A percentile compares a stretch with the other conserved stretches of the same genome.
Conservation (phyloP, 64 coral and sea anemone species). For the Dendrophyllia cribrosa region DNA sequence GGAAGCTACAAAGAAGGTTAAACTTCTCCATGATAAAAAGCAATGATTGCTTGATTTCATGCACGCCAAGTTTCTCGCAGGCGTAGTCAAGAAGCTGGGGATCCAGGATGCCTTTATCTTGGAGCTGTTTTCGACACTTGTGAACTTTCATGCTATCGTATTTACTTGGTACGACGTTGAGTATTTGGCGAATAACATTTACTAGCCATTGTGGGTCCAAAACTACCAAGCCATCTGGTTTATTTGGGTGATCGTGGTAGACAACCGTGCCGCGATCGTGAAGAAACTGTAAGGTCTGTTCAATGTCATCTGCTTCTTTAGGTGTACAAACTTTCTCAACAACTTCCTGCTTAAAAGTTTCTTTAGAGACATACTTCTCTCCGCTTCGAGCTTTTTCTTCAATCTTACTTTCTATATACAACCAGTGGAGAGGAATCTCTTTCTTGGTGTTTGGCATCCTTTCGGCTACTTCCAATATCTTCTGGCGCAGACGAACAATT, state of each 20-base stretch:
- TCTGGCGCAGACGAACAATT: not conserved
- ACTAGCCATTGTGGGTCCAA: conserved; percentile 22
- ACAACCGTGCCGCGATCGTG: not conserved
- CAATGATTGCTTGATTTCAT: not conserved
- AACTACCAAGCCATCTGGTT: conserved; percentile 19
- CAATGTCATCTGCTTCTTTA: not conserved
- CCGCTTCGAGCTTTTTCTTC: not conserved
- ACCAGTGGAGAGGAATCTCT: conserved; percentile 4
- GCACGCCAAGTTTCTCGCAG: not conserved
- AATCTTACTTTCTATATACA: conserved; percentile 18
- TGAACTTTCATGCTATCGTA: not conserved
- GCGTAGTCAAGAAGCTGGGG: not conserved
- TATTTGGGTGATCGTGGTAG: not conserved
- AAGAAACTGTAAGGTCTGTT: conserved; percentile 24
- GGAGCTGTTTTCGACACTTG: not conserved
- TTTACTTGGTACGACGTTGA: not conserved
- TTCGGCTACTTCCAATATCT: not conserved
- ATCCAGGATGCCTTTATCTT: conserved; percentile 1
- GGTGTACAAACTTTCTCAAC: not conserved
- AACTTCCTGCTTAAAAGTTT: not conserved
- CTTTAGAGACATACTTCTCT: not conserved
- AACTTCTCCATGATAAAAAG: conserved; percentile 2
- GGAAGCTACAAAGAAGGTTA: not conserved
- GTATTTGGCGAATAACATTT: not conserved
- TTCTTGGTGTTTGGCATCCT: conserved; percentile 31